Evolutionary conservation across 2,113 vertebrate species (phyloP).

Genomic region (Gambusia holbrooki): DNA sequence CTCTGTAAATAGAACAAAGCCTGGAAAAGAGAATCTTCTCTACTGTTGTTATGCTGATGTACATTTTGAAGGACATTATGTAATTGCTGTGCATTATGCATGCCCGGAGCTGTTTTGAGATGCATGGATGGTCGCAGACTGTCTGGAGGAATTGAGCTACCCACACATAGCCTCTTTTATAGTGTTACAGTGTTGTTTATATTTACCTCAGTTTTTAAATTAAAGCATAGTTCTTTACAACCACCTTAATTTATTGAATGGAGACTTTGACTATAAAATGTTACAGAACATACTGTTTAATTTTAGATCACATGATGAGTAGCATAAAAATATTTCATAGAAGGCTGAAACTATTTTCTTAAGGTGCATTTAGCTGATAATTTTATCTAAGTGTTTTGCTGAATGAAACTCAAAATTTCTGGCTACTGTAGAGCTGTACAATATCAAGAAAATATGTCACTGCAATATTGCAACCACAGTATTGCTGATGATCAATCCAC

Average conservation of each 20-base stretch:
- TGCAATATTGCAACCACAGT: background rate
- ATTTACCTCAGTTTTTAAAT: background rate
- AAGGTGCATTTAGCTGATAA: too few relatives aligned
- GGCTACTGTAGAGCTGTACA: too few relatives aligned
- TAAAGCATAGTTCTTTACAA: background rate
- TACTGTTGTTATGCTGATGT: slow-evolving; percentile 21
- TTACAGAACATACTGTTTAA: too few relatives aligned
- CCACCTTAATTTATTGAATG: background rate
- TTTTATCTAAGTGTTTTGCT: too few relatives aligned
- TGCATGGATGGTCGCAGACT: slow-evolving; percentile 28
- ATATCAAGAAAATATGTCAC: background rate
- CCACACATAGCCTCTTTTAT: background rate
- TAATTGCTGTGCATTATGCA: slow-evolving; percentile 43
- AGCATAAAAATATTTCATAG: too few relatives aligned
- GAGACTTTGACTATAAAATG: too few relatives aligned
- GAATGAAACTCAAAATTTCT: too few relatives aligned
- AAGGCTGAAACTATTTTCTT: too few relatives aligned
- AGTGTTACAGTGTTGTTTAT: background rate
- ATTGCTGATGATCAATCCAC: background rate
- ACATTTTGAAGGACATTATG: slow-evolving; percentile 44
- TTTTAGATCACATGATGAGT: too few relatives aligned
- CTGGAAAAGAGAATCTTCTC: background rate
- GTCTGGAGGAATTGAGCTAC: background rate
- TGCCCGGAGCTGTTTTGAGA: slow-evolving; percentile 25
- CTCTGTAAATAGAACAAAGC: background rate